These are phyloP conservation scores for Psittacus erithacus DNA, from an alignment of 2,113 vertebrate species.

Conservation along the genomic window DNA sequence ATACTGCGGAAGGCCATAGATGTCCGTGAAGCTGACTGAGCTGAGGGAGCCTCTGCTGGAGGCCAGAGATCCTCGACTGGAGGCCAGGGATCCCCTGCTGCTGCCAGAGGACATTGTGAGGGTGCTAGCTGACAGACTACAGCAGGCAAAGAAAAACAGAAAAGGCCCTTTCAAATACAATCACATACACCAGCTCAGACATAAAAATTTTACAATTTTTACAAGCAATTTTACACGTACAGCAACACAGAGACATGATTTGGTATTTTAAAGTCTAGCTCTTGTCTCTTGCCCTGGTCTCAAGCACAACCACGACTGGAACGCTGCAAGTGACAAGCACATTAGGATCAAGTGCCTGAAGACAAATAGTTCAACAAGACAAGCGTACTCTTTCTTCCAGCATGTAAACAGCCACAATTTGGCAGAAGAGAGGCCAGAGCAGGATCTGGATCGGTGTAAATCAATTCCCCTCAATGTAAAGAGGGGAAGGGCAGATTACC, in stretches of 20 bases:
- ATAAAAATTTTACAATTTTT: not conserved
- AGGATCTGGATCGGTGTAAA: not conserved
- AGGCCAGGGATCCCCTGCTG: conserved; percentile 93
- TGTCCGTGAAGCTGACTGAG: conserved; percentile 96
- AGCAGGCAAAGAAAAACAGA: conserved; percentile 1
- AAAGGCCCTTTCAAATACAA: not conserved
- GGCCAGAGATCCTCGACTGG: conserved; percentile 91
- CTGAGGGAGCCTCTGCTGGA: conserved; percentile 96
- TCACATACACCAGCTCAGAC: not conserved
- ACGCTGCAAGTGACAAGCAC: not conserved
- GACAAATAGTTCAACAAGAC: not conserved
- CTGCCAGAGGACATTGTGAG: conserved; percentile 96
- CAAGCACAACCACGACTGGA: not conserved
- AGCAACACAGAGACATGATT: not conserved
- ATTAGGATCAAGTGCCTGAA: not conserved
- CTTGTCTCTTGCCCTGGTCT: not conserved
- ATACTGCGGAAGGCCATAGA: conserved; percentile 94
- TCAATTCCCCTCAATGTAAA: not conserved
- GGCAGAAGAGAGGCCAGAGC: not conserved
- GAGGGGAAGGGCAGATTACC: not conserved
- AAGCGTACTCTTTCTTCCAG: not conserved
- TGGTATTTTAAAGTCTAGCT: not conserved
- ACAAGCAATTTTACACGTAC: not conserved
- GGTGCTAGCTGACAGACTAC: conserved; percentile 92
- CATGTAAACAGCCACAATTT: not conserved